A percentile compares a stretch with the other conserved stretches of the same genome.
These are phyloP conservation scores for Hydriomena furcata DNA, from an alignment of 2,888 invertebrate genomes.

Conservation along the genomic window DNA sequence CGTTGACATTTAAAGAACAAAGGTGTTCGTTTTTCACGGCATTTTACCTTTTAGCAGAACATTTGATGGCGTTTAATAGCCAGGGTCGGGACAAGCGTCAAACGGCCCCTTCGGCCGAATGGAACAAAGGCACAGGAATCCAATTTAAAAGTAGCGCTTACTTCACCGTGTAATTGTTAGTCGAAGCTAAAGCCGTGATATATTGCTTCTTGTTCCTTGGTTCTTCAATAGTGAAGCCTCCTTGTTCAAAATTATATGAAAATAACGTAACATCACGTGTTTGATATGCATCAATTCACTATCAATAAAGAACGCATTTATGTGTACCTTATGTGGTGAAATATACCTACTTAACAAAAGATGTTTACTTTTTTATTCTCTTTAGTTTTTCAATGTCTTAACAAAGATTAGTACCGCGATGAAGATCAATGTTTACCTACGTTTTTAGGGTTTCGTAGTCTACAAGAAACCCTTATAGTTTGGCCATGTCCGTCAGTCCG, in stretches of 20 bases:
- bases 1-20: conserved; percentile 22
- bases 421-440: too few relatives aligned
- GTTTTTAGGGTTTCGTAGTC: too few relatives aligned
- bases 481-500: too few relatives aligned
- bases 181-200: conserved; percentile 33
- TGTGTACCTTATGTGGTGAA: too few relatives aligned
- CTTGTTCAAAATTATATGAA: background rate
- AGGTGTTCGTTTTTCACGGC: conserved; percentile 16
- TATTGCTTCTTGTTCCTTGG: conserved; percentile 8
- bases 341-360: too few relatives aligned
- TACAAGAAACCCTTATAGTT: too few relatives aligned
- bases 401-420: too few relatives aligned
- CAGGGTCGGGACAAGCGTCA: background rate
- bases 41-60: conserved; percentile 19
- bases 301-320: too few relatives aligned
- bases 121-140: conserved; percentile 45
- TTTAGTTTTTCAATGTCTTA: too few relatives aligned
- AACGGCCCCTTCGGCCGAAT: background rate
- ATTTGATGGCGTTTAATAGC: conserved; percentile 15
- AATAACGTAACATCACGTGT: too few relatives aligned
- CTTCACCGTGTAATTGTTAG: conserved; percentile 55
- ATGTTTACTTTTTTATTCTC: too few relatives aligned
- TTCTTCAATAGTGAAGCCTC: background rate
- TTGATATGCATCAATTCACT: too few relatives aligned
- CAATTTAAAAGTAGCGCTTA: conserved; percentile 64